phyloP scores from a whole-genome alignment of 2,797 vertebrate species.

The Notamacropus eugenii region DNA sequence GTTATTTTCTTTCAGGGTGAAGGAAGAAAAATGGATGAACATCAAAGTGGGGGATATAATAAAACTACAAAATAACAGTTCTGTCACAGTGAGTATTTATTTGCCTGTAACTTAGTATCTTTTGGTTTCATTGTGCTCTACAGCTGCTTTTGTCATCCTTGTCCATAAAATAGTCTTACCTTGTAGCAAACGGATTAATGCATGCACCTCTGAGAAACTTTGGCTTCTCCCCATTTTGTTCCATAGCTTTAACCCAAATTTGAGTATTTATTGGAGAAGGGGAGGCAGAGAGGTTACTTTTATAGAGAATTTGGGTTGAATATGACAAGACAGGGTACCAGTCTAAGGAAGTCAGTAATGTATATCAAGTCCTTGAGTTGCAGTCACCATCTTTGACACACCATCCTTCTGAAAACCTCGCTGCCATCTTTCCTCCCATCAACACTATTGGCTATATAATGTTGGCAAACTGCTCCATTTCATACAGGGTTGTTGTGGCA shows the following conservation, averaged over 20 bases:
- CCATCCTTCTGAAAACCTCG: neutral
- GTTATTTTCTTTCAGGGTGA: conserved; percentile 86
- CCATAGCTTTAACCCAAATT: conserved; percentile 3
- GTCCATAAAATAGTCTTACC: conserved; percentile 11
- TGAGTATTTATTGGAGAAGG: neutral
- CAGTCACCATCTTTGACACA: neutral
- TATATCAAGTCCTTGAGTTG: conserved; percentile 24
- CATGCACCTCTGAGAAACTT: conserved; percentile 14
- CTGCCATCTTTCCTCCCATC: neutral
- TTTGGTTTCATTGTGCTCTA: neutral
- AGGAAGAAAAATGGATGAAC: conserved; percentile 94
- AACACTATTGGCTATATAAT: neutral
- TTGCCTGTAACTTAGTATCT: neutral
- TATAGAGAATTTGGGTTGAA: neutral
- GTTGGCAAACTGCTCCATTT: neutral
- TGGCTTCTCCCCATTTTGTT: conserved; percentile 9
- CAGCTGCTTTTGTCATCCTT: neutral
- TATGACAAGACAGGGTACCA: neutral
- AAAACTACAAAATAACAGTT: conserved; percentile 93
- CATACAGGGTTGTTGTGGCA: neutral
- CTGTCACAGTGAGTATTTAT: conserved; percentile 91
- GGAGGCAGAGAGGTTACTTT: neutral
- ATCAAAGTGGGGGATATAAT: conserved; percentile 96
- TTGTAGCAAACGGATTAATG: conserved; percentile 2
- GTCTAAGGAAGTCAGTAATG: conserved; percentile 36